Evolutionary conservation across 1,140 invertebrate species (phyloP).

Genomic region (Drosophila rufa): DNA sequence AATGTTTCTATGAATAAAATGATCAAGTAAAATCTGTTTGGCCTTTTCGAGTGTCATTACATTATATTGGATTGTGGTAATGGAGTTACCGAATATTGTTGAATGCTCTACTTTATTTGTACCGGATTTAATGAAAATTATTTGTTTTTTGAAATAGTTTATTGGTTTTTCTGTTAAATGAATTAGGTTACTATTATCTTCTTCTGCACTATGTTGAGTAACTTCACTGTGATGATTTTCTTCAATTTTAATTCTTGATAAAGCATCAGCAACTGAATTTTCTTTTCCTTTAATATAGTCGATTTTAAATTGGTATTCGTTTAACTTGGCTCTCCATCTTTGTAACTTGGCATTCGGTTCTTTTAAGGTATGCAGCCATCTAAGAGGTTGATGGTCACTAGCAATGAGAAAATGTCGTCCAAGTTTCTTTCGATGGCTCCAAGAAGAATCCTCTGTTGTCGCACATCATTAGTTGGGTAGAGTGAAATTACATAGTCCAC

Average conservation of each 20-base stretch:
- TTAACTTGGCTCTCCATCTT: slow-evolving; percentile 4
- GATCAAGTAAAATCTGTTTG: too few relatives aligned
- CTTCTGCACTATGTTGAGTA: not conserved
- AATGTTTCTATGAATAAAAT: too few relatives aligned
- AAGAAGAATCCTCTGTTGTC: too few relatives aligned
- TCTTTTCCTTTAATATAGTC: too few relatives aligned
- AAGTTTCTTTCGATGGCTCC: too few relatives aligned
- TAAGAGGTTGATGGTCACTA: too few relatives aligned
- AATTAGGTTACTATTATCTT: not conserved
- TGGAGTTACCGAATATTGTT: slow-evolving; percentile 11
- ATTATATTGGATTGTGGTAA: slow-evolving; percentile 11
- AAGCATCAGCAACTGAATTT: too few relatives aligned
- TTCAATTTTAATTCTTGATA: too few relatives aligned
- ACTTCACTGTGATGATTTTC: not conserved
- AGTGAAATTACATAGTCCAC: too few relatives aligned
- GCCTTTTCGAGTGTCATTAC: not conserved
- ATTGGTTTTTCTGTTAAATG: too few relatives aligned
- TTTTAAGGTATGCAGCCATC: slow-evolving; percentile 3
- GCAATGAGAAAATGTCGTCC: not conserved
- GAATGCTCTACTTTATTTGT: slow-evolving; percentile 2
- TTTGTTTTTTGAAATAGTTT: not conserved
- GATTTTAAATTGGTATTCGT: not conserved
- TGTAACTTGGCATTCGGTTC: slow-evolving; percentile 4
- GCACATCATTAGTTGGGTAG: too few relatives aligned
- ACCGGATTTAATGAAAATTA: slow-evolving; percentile 1